Conservation (phyloP, 2,888 invertebrate species). For the Andrena haemorrhoa region DNA sequence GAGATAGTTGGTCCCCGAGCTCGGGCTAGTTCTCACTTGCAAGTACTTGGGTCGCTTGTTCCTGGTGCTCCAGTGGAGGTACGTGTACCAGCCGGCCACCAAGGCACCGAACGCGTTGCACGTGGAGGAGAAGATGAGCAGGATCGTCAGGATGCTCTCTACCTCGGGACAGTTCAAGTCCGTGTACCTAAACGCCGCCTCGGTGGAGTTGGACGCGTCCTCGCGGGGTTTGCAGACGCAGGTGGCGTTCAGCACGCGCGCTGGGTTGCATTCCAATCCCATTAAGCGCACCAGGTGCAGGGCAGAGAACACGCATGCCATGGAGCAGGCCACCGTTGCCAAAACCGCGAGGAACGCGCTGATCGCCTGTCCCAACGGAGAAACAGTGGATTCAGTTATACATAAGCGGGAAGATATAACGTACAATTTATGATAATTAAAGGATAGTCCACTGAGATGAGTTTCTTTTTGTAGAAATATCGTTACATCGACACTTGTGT, state of each 20-base stretch:
- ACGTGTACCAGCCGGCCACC: conserved; percentile 78
- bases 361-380: conserved; percentile 66
- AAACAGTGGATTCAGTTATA: background rate
- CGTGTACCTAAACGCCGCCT: conserved; percentile 73
- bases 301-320: conserved; percentile 76
- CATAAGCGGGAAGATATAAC: background rate
- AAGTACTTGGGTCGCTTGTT: conserved; percentile 77
- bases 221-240: conserved; percentile 78
- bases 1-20: conserved; percentile 37
- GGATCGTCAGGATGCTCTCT: conserved; percentile 77
- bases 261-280: conserved; percentile 79
- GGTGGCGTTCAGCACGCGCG: conserved; percentile 76
- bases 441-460: no score
- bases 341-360: conserved; percentile 74
- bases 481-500: no score
- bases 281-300: conserved; percentile 77
- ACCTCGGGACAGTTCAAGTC: conserved; percentile 81
- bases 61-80: conserved; percentile 79
- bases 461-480: no score
- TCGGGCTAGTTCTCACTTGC: conserved; percentile 75
- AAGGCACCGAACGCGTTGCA: conserved; percentile 78
- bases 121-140: conserved; percentile 78
- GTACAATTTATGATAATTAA: no score
- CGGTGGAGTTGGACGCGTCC: conserved; percentile 56
- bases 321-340: conserved; percentile 74